Conservation (phyloP, 1,140 invertebrate species). For the Drosophila sucinea region DNA sequence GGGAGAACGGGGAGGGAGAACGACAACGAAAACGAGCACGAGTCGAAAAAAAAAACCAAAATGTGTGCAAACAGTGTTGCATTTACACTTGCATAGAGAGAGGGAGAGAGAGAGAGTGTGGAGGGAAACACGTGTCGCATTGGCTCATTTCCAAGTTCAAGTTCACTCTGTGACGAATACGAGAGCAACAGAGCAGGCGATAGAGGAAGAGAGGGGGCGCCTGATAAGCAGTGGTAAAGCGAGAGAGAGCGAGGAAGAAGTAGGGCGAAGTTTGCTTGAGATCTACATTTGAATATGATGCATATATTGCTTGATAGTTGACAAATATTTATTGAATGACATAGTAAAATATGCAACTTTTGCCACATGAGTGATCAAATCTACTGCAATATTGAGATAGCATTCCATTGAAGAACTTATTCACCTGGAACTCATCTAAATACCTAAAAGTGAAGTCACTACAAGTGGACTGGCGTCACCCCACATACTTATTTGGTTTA, state of each 20-base stretch:
- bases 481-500: no score
- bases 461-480: no score
- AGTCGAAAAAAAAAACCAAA: slow-evolving; percentile 4
- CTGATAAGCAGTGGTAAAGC: neutral
- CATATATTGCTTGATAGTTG: neutral
- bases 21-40: neutral
- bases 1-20: neutral
- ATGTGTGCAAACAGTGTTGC: slow-evolving; percentile 35
- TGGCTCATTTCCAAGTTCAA: slow-evolving; percentile 28
- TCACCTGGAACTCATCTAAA: no score
- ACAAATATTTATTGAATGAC: slow-evolving; percentile 1
- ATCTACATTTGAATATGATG: neutral
- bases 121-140: slow-evolving; percentile 42
- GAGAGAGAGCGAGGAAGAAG: slow-evolving; percentile 1
- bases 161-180: slow-evolving; percentile 42
- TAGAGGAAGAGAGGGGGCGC: slow-evolving; percentile 14
- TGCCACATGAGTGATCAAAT: neutral
- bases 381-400: neutral
- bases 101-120: neutral
- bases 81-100: neutral
- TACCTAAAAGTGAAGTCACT: no score
- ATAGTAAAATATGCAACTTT: neutral
- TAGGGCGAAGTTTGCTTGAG: slow-evolving; percentile 29
- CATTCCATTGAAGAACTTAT: no score
- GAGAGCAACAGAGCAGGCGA: neutral